Evolutionary conservation across 2,797 vertebrate species (phyloP).

Genomic region (Anniella stebbinsi): DNA sequence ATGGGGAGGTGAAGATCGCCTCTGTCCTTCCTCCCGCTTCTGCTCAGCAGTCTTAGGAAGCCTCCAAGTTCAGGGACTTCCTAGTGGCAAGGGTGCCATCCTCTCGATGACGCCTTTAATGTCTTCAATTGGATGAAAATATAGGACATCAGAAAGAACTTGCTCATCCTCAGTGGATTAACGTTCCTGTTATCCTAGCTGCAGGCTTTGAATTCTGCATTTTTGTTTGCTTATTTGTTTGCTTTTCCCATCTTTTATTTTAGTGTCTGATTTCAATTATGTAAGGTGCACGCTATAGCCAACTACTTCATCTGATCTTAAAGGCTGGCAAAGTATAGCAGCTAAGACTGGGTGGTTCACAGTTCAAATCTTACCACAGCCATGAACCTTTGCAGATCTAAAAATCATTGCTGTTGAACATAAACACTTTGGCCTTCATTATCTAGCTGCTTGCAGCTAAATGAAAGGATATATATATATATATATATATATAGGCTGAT

Average conservation of each 20-base stretch:
- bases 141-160: not conserved
- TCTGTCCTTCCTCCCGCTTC: no score
- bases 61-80: no score
- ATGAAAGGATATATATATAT: no score
- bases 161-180: not conserved
- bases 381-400: not conserved
- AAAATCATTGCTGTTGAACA: not conserved
- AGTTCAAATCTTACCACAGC: not conserved
- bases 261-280: not conserved
- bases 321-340: not conserved
- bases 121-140: not conserved
- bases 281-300: not conserved
- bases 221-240: not conserved
- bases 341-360: not conserved
- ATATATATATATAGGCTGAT: no score
- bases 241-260: no score
- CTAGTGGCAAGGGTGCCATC: no score
- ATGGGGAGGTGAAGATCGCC: no score
- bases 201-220: not conserved
- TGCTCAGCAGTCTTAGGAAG: no score
- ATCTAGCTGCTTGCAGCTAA: not conserved
- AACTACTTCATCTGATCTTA: not conserved
- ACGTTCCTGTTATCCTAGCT: not conserved
- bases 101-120: fast-evolving
- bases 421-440: not conserved